Evolutionary conservation across 2,797 vertebrate species (phyloP), one percentile per base, ranked within the genome.

Genomic region (Petrocephalus schoutedeni): DNA sequence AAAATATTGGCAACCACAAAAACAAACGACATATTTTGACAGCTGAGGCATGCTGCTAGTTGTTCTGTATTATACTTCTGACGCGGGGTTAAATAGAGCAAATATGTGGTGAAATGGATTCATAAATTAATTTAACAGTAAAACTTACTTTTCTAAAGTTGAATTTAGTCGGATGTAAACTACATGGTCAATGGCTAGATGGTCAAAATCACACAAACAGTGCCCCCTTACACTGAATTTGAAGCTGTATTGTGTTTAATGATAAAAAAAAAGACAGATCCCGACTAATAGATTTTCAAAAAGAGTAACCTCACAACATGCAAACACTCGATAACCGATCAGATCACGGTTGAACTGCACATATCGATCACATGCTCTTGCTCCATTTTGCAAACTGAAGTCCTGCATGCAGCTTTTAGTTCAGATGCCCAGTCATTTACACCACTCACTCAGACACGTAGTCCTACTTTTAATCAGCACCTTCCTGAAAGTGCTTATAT

Each of bases 11-110:
- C 91, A 92, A 89, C 87, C 71, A 90, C 53, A 21, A 6, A 91
- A 86, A 91, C 74, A 86, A 91, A 91, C 87, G 91, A 93, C 91
- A 93, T 91, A 90, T 91, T 91, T 91, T 89, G 91, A 88, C 90
- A 91, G 91, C 92, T 91, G 92, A 89, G 87, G 61, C 1, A 71
- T 54, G n/a, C 21, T 80, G 7, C 71, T 77, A n/a, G 71, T 80
- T 80, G 45, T n/a, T 21, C 5, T 80, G 74, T 10, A 45, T 80
- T 80, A n/a, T n/a, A 21, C 41, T 4, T 80, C 41, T 49, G 74
- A n/a, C 9, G 1, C 36, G 49, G 19, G 19, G 14, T 74, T 74
- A 19, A 14, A 41, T 41, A 74, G 7, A 80, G 41, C 36, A 80
- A 49, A 21, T 80, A 7, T 80, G 3, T 80, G 7, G 28, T 80